Conservation (phyloP, 2,113 vertebrate genomes). For the Aleadryas rufinucha region DNA sequence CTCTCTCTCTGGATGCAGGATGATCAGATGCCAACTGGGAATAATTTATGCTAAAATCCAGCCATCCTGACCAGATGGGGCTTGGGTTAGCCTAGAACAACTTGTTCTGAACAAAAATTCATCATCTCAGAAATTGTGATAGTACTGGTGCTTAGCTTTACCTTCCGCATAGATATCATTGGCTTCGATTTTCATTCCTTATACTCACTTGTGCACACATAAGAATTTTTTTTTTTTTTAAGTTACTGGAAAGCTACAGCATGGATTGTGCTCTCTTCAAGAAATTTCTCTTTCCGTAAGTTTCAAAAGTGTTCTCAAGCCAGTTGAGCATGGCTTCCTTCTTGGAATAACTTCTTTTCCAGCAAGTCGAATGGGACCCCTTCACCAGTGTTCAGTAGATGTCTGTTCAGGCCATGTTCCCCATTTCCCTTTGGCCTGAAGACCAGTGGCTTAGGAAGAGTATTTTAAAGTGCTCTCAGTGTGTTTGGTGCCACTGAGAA, state of each 20-base stretch:
- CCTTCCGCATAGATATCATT: neutral
- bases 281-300: too few species aligned
- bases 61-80: neutral
- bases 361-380: neutral
- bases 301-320: neutral
- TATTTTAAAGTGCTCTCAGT: neutral
- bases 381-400: neutral
- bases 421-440: neutral
- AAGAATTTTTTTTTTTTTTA: neutral
- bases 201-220: neutral
- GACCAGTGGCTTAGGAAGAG: neutral
- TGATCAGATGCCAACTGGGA: accelerated
- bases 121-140: neutral
- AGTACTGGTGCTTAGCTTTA: neutral
- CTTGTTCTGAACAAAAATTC: neutral
- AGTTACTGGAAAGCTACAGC: neutral
- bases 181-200: neutral
- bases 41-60: neutral
- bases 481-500: neutral
- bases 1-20: neutral
- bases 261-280: neutral
- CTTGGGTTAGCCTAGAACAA: neutral
- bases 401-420: accelerated
- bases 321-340: neutral
- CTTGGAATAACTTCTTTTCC: neutral